A percentile compares a stretch with the other conserved stretches of the same genome.
Conservation (phyloP, 2,113 vertebrate genomes). For the Prietella phreatophila region DNA sequence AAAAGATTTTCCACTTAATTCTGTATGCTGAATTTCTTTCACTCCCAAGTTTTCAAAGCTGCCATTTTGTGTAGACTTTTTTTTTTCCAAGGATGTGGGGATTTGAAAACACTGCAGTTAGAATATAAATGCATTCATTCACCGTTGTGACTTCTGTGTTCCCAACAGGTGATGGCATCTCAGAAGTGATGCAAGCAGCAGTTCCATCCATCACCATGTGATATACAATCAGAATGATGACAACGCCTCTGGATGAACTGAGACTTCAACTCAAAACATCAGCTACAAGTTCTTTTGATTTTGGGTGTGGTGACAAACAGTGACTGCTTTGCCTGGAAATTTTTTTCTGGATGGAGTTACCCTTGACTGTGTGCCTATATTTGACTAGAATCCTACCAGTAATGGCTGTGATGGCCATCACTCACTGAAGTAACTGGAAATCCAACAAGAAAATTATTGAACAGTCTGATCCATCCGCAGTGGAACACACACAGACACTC, state of each 20-base stretch:
- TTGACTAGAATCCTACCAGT: constrained; percentile 30
- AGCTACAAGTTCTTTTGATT: constrained; percentile 24
- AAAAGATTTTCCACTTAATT: constrained; percentile 52
- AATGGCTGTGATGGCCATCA: constrained; percentile 34
- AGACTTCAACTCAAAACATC: constrained; percentile 37
- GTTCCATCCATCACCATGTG: constrained; percentile 23
- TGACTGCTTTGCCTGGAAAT: constrained; percentile 36
- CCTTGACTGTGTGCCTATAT: constrained; percentile 26
- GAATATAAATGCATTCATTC: constrained; percentile 32
- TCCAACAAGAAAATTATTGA: constrained; percentile 8
- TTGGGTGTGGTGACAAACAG: constrained; percentile 18
- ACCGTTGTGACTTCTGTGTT: constrained; percentile 33
- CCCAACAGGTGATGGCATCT: constrained; percentile 35
- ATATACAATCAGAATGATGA: constrained; percentile 47
- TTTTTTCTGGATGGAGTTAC: constrained; percentile 34
- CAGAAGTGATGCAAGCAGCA: constrained; percentile 31
- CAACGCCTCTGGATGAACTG: constrained; percentile 34
- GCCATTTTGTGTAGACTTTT: too few species aligned
- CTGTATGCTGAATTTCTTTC: constrained; percentile 36
- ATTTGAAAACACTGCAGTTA: constrained; percentile 30
- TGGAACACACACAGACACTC: background rate
- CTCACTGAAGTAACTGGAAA: constrained; percentile 12
- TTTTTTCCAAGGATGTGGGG: background rate
- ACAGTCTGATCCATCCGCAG: background rate
- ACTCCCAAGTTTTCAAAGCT: constrained; percentile 40